Conservation (phyloP, 2,888 invertebrate genomes). For the Ennomos erosarius region DNA sequence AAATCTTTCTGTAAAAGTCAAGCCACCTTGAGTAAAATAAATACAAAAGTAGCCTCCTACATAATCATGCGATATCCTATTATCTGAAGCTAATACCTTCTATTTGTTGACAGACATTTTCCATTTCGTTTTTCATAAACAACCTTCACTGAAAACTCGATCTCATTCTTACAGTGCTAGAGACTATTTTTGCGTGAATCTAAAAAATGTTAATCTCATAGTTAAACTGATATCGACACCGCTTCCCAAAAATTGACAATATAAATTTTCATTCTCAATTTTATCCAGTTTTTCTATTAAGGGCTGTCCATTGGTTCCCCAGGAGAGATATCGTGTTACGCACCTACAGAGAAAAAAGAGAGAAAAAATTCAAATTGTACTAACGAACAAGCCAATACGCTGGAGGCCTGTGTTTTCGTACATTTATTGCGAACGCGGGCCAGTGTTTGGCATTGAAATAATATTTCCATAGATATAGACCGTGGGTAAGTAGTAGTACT, state of each 20-base stretch:
- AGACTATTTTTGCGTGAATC: constrained; percentile 25
- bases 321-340: constrained; percentile 71
- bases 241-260: constrained; percentile 61
- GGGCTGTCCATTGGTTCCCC: constrained; percentile 73
- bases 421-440: constrained; percentile 72
- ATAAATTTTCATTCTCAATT: constrained; percentile 74
- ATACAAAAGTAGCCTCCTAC: neutral
- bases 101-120: constrained; percentile 40
- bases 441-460: constrained; percentile 56
- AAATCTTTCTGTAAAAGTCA: no score
- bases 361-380: constrained; percentile 64
- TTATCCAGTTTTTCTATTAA: constrained; percentile 76
- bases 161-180: constrained; percentile 11
- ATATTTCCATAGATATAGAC: no score
- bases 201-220: constrained; percentile 39
- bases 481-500: no score
- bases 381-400: constrained; percentile 81
- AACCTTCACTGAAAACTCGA: constrained; percentile 18
- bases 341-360: constrained; percentile 64
- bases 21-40: neutral
- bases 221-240: constrained; percentile 53
- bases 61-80: constrained; percentile 28
- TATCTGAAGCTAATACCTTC: constrained; percentile 25
- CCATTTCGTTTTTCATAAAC: constrained; percentile 38
- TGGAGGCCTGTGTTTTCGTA: constrained; percentile 76